Evolutionary conservation across 2,888 invertebrate species (phyloP).

Genomic region (Meloe dianella): DNA sequence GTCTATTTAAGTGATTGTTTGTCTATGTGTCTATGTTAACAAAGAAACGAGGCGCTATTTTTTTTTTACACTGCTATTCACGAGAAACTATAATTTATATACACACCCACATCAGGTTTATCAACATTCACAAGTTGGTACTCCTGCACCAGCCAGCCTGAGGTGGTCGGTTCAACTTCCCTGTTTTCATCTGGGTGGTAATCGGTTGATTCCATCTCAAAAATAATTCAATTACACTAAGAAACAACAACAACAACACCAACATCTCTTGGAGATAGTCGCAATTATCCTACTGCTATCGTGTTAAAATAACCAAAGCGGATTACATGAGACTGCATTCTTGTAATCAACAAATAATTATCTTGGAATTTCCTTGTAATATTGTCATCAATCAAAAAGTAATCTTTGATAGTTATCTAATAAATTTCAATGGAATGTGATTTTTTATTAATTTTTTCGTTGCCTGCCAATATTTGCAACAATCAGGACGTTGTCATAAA

Average conservation of each 20-base stretch:
- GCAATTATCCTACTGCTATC: not conserved
- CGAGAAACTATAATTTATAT: slow-evolving; percentile 9
- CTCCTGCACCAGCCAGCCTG: slow-evolving; percentile 13
- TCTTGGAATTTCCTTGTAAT: not conserved
- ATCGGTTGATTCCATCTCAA: slow-evolving; percentile 14
- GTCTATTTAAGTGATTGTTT: not conserved
- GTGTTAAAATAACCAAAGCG: not conserved
- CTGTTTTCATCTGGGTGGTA: slow-evolving; percentile 27
- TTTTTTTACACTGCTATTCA: not conserved
- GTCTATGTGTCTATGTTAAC: not conserved
- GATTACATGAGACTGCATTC: slow-evolving; percentile 7
- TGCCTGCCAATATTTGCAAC: not conserved
- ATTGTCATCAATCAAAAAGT: slow-evolving; percentile 4
- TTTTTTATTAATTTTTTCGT: not conserved
- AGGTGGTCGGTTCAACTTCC: slow-evolving; percentile 24
- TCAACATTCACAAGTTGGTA: slow-evolving; percentile 18
- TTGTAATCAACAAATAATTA: not conserved
- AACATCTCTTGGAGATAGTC: not conserved
- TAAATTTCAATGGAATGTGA: not conserved
- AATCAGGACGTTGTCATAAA: slow-evolving; percentile 36
- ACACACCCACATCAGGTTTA: slow-evolving; percentile 24
- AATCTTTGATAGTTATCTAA: not conserved
- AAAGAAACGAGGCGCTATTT: slow-evolving; percentile 10
- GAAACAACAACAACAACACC: not conserved
- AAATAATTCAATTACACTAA: slow-evolving; percentile 20